Evolutionary conservation across 2,888 invertebrate genomes (phyloP), one percentile per base, ranked within the genome.

Genomic region (Linnaemya tessellans): DNA sequence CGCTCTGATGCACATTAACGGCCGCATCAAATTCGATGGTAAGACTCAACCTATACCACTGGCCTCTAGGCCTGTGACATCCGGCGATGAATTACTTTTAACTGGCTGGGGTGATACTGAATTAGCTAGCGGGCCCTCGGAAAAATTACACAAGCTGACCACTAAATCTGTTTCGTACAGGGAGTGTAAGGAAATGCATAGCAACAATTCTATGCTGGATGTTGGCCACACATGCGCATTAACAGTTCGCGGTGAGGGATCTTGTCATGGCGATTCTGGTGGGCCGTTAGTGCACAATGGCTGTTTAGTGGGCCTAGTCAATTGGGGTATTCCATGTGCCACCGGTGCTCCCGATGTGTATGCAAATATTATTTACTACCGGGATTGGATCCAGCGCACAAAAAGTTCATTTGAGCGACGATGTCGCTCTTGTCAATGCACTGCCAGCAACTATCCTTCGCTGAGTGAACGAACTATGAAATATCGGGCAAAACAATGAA

Each of bases 61-160:
- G 71, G 94, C 95, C 13, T 90, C 91, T 22, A 93, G 93, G 8
- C 93, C 93, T 0, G 91, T 94, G 20, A 90, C 92, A 79, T 93
- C 93, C 46, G 93, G 93, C 0, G 94, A 94, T 20, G 89, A 93
- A 0, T 81, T 94, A n/a, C 88, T 94, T 4, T 89, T 95, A 0
- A 94, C 94, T 11, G 95, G 95, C 10, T 95, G 95, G 95, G 95
- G 95, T 0, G 92, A 93, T 22, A 94, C 88, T 0, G 82, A 1
- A 3, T 58, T 86, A 0, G 93, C 93, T 15, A 93, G 94, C 3
- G 92, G 91, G 0, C 88, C 93, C 0, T 94, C 94, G 18, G 93
- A 94, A 84, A 92, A 93, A 65, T 91, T 95, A 71, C 94, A 95
- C 92, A 93, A 93, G 88, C 89, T 95, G 54, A 92, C 93, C 0